Percentiles rank a stretch among this genome's conserved stretches.
phyloP scores from a whole-genome alignment of 2,888 invertebrate genomes.

The Caenorhabditis japonica region DNA sequence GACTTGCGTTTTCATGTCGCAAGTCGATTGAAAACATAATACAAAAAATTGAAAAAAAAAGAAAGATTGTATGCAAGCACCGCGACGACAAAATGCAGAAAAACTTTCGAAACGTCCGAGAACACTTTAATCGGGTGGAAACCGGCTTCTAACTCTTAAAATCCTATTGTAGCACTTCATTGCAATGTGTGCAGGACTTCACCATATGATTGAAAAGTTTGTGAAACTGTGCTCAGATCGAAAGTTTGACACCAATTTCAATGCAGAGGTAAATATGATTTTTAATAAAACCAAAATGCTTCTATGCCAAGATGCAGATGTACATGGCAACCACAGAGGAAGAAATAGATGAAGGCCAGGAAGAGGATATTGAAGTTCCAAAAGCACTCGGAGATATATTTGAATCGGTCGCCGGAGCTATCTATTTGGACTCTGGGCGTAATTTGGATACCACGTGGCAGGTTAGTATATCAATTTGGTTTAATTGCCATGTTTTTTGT shows the following conservation, averaged over 20 bases:
- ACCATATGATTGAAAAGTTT: constrained; percentile 93
- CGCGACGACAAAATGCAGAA: no score
- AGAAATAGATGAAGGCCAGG: constrained; percentile 87
- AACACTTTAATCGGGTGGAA: no score
- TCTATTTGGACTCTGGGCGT: constrained; percentile 70
- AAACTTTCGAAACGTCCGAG: no score
- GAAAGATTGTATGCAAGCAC: no score
- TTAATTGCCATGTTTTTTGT: no score
- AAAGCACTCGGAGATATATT: constrained; percentile 98
- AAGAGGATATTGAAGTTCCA: constrained; percentile 95
- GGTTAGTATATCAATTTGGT: no score
- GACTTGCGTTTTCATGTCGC: no score
- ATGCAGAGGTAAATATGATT: constrained; percentile 90
- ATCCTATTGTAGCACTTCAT: constrained; percentile 79
- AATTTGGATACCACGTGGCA: constrained; percentile 76
- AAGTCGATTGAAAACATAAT: no score
- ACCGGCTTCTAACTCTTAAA: no score
- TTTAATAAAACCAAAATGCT: not conserved
- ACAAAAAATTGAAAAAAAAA: no score
- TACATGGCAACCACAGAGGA: constrained; percentile 80
- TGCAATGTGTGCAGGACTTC: constrained; percentile 92
- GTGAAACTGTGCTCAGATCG: constrained; percentile 94
- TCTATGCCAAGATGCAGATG: no score
- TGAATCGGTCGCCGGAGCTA: constrained; percentile 83
- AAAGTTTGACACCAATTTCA: constrained; percentile 83